A percentile compares a stretch with the other conserved stretches of the same genome.
Conservation (phyloP, 1,140 invertebrate species). For the Papilio polyxenes region DNA sequence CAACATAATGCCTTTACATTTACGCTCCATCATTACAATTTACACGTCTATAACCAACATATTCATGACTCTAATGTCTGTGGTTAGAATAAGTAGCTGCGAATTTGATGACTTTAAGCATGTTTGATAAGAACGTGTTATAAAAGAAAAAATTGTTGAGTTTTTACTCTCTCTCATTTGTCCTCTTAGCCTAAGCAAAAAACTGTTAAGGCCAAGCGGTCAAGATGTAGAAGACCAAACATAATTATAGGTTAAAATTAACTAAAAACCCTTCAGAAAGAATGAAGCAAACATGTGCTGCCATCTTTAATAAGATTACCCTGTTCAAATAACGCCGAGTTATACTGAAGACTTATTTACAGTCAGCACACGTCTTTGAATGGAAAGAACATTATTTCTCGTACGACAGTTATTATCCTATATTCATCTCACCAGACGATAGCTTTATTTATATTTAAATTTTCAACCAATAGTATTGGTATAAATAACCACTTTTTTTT, state of each 20-base stretch:
- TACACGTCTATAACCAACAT: neutral
- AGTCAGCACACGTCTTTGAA: neutral
- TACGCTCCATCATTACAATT: conserved; percentile 12
- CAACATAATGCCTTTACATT: conserved; percentile 29
- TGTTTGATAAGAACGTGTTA: too few species aligned
- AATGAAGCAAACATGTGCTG: neutral
- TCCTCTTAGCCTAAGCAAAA: neutral
- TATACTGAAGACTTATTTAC: too few species aligned
- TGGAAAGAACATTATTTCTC: conserved; percentile 4
- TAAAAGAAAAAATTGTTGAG: neutral
- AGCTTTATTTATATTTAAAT: neutral
- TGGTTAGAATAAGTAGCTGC: neutral
- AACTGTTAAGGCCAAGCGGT: neutral
- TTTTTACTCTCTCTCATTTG: neutral
- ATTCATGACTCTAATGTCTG: neutral
- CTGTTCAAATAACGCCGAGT: neutral
- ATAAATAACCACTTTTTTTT: too few species aligned
- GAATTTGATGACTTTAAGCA: neutral
- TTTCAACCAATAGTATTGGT: too few species aligned
- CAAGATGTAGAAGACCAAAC: neutral
- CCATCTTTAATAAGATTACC: neutral
- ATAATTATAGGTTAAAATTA: neutral
- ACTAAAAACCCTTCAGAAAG: neutral
- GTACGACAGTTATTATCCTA: neutral
- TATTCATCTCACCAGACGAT: neutral